phyloP scores from a whole-genome alignment of 2,797 vertebrate species.

The Brachymystax lenok region DNA sequence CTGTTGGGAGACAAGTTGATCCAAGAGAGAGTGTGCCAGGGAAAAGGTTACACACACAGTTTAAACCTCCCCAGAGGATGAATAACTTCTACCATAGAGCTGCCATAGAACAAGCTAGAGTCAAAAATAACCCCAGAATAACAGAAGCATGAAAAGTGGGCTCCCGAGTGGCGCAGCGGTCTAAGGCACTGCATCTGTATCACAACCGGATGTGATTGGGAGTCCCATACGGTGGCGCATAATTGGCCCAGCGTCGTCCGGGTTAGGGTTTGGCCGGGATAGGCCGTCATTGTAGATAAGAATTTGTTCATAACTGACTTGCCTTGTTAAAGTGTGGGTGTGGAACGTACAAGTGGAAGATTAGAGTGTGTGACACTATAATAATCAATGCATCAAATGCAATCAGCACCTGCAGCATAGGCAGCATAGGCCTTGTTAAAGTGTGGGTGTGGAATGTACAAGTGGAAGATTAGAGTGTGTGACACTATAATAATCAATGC shows the following conservation, averaged over 20 bases:
- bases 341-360: neutral
- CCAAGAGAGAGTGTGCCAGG: neutral
- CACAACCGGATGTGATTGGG: no score
- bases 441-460: neutral
- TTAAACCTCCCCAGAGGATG: neutral
- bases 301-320: no score
- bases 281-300: no score
- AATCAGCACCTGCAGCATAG: no score
- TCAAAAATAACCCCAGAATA: neutral
- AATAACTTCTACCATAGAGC: neutral
- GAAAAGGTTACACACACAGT: slow-evolving; percentile 5
- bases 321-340: neutral
- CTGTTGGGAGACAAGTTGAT: neutral
- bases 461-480: neutral
- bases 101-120: slow-evolving; percentile 1
- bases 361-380: neutral
- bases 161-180: no score
- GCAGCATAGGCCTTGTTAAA: no score
- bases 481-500: no score
- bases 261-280: no score
- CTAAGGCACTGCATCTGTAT: no score
- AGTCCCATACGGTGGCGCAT: no score
- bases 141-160: neutral
- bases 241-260: no score
- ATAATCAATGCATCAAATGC: no score